Evolutionary conservation across 2,888 invertebrate genomes (phyloP).

Genomic region (Hecatera dysodea): DNA sequence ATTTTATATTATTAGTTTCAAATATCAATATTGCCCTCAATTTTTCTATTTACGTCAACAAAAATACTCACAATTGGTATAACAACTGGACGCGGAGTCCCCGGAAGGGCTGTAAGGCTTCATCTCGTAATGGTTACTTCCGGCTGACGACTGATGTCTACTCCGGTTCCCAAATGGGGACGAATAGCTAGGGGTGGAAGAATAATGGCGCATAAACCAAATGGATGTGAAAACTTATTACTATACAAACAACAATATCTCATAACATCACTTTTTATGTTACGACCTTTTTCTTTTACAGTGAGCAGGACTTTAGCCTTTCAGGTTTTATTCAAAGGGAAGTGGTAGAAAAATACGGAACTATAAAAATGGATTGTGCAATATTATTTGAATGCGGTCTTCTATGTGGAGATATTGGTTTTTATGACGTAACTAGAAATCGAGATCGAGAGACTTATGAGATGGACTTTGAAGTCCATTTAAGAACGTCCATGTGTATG

Average conservation of each 20-base stretch:
- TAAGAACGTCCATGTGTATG: no score
- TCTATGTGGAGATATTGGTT: slow-evolving; percentile 31
- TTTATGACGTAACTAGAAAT: slow-evolving; percentile 43
- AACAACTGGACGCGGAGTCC: slow-evolving; percentile 87
- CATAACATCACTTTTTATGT: slow-evolving; percentile 62
- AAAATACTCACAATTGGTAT: slow-evolving; percentile 84
- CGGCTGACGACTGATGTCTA: slow-evolving; percentile 81
- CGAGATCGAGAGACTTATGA: slow-evolving; percentile 8
- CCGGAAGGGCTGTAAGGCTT: slow-evolving; percentile 88
- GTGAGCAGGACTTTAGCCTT: slow-evolving; percentile 30
- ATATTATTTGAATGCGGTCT: slow-evolving; percentile 50
- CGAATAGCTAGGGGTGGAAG: slow-evolving; percentile 78
- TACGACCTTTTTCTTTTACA: slow-evolving; percentile 56
- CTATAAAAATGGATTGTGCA: slow-evolving; percentile 55
- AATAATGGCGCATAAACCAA: slow-evolving; percentile 67
- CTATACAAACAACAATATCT: slow-evolving; percentile 65
- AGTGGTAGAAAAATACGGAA: slow-evolving; percentile 50
- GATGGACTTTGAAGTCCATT: neutral
- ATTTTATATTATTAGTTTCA: neutral
- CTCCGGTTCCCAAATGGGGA: slow-evolving; percentile 85
- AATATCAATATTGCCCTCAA: slow-evolving; percentile 17
- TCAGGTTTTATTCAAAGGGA: slow-evolving; percentile 36
- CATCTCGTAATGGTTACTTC: slow-evolving; percentile 88
- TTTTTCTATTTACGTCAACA: slow-evolving; percentile 10
- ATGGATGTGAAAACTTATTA: slow-evolving; percentile 69